A percentile compares a stretch with the other conserved stretches of the same genome.
These are phyloP conservation scores for Kryptopterus vitreolus DNA, from an alignment of 2,797 vertebrate genomes.

Conservation along the genomic window DNA sequence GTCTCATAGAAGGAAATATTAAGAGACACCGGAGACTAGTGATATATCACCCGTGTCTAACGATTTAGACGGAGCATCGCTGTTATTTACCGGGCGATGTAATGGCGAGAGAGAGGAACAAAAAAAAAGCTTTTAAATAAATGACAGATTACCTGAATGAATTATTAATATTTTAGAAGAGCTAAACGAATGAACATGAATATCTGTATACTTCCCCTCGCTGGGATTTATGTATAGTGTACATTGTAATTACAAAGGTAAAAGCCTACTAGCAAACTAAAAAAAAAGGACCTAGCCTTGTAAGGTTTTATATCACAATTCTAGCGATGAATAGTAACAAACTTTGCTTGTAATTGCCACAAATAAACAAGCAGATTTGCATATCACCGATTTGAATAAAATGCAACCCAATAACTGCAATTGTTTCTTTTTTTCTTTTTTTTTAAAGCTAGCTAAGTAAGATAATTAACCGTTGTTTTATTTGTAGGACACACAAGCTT, in stretches of 20 bases:
- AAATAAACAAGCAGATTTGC: neutral
- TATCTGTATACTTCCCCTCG: neutral
- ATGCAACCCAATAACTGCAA: neutral
- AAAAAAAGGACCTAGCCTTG: too few relatives aligned
- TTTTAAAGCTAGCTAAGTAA: neutral
- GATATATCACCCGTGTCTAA: neutral
- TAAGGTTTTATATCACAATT: too few relatives aligned
- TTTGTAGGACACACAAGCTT: neutral
- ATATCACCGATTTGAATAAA: neutral
- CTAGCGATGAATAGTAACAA: too few relatives aligned
- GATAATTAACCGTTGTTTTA: neutral
- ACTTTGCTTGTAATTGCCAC: neutral
- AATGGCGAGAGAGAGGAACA: neutral
- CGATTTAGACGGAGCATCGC: neutral
- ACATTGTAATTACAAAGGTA: neutral
- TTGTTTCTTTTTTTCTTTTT: neutral
- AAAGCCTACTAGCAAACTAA: neutral
- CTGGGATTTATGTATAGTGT: neutral
- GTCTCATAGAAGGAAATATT: neutral
- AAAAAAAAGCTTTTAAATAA: neutral
- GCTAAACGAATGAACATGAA: neutral
- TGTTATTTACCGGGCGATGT: neutral
- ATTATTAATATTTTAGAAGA: neutral
- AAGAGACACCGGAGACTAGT: neutral
- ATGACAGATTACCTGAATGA: neutral